These are phyloP conservation scores for Enteromius thamalakanensis DNA, from an alignment of 2,797 vertebrate species.

Conservation along the genomic window DNA sequence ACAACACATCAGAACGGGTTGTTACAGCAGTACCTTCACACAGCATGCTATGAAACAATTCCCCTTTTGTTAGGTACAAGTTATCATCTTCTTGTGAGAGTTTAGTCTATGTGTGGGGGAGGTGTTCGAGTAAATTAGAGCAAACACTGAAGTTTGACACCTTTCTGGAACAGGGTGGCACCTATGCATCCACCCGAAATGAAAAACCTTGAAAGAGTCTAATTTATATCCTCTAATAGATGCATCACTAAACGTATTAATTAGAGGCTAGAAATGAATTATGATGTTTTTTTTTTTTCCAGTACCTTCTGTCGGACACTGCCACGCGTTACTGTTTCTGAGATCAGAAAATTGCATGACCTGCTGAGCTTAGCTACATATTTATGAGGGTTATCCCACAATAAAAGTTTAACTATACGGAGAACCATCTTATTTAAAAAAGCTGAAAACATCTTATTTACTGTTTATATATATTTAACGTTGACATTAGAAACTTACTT, in stretches of 20 bases:
- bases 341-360: conserved; percentile 27
- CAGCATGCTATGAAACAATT: not conserved
- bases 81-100: conserved; percentile 12
- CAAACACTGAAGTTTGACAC: conserved; percentile 22
- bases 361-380: not conserved
- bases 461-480: not conserved
- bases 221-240: not conserved
- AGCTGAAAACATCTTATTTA: not conserved
- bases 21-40: not conserved
- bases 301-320: conserved; percentile 18
- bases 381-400: not conserved
- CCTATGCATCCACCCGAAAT: not conserved
- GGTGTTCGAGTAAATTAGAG: not conserved
- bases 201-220: not conserved
- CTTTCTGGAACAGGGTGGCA: conserved; percentile 23
- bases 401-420: not conserved
- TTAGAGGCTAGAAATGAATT: not conserved
- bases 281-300: not conserved
- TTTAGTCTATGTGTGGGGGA: conserved; percentile 27
- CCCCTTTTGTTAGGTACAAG: conserved; percentile 2
- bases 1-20: not conserved
- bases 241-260: not conserved
- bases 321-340: conserved; percentile 48
- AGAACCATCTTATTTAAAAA: not conserved
- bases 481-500: conserved; percentile 18